Conservation (phyloP, 2,888 invertebrate genomes). For the Leptinotarsa juncta region DNA sequence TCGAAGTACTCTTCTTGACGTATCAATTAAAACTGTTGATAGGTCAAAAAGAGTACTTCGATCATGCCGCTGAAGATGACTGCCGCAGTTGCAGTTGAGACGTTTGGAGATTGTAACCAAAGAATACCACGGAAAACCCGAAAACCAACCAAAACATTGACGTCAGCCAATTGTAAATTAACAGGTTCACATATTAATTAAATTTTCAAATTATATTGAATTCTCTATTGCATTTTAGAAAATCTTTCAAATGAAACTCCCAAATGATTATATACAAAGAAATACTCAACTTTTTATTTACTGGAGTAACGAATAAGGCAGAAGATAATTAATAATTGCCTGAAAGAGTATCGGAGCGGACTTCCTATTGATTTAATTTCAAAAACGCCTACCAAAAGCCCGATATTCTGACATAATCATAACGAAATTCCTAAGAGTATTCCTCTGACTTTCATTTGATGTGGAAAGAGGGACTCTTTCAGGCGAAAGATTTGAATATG, state of each 20-base stretch:
- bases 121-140: too few species aligned
- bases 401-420: conserved; percentile 30
- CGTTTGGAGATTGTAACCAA: too few species aligned
- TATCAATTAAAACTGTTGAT: too few species aligned
- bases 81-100: too few species aligned
- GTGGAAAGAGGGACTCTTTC: conserved; percentile 31
- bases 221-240: neutral
- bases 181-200: too few species aligned
- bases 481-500: conserved; percentile 27
- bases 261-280: conserved; percentile 11
- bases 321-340: conserved; percentile 36
- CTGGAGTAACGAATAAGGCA: conserved; percentile 11
- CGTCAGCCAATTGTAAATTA: too few species aligned
- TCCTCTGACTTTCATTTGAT: conserved; percentile 28
- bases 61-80: too few species aligned
- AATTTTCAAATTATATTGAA: neutral
- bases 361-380: conserved; percentile 35
- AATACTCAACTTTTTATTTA: conserved; percentile 16
- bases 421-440: conserved; percentile 29
- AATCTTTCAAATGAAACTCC: neutral
- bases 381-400: conserved; percentile 28
- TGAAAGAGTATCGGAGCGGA: conserved; percentile 28
- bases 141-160: too few species aligned
- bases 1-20: too few species aligned
- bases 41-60: too few species aligned